Percentiles rank a stretch among this genome's conserved stretches.
These are phyloP conservation scores for Atrina japonica DNA, from an alignment of 2,888 invertebrate genomes.

Conservation along the genomic window DNA sequence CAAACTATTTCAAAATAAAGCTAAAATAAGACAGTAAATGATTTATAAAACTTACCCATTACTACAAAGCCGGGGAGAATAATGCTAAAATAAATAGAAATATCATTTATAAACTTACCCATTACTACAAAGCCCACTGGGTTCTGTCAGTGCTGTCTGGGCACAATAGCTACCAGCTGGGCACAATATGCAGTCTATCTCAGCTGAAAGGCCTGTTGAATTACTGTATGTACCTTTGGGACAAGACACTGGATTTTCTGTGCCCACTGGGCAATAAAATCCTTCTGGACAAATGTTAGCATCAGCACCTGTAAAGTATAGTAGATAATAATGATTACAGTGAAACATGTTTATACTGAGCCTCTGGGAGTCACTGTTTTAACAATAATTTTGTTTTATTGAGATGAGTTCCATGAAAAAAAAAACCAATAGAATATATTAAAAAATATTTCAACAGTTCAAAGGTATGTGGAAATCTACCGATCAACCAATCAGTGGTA, in stretches of 20 bases:
- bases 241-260: conserved; percentile 73
- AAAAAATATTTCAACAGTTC: too few species aligned
- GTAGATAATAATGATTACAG: not conserved
- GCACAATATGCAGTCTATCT: conserved; percentile 70
- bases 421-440: too few species aligned
- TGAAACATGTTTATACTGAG: not conserved
- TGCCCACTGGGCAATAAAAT: conserved; percentile 74
- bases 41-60: too few species aligned
- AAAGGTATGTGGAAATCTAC: too few species aligned
- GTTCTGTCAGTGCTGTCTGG: conserved; percentile 60
- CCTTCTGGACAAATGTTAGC: conserved; percentile 77
- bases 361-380: not conserved
- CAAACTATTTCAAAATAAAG: not conserved
- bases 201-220: conserved; percentile 63
- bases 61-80: too few species aligned
- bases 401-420: too few species aligned
- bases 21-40: not conserved
- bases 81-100: too few species aligned
- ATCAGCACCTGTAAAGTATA: conserved; percentile 63
- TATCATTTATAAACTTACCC: conserved; percentile 64
- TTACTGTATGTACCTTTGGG: conserved; percentile 77
- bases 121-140: conserved; percentile 71
- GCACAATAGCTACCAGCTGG: conserved; percentile 75
- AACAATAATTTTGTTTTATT: too few species aligned
- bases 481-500: too few species aligned